Evolutionary conservation across 2,797 vertebrate species (phyloP).

Genomic region (Darevskia nairensis): DNA sequence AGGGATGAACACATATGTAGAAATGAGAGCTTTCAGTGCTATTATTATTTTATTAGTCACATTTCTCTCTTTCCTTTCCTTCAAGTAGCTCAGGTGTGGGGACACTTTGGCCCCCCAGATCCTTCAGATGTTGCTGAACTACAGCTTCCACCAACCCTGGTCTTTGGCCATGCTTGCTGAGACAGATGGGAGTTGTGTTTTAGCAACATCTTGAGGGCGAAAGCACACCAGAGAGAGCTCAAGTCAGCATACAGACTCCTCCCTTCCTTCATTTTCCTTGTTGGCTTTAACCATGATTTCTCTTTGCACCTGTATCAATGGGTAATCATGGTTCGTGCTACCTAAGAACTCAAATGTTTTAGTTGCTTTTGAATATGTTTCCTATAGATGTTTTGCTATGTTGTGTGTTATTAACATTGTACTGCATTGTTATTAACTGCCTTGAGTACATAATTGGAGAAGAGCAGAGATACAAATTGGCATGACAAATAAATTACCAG

Average conservation of each 20-base stretch:
- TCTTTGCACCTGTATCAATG: neutral
- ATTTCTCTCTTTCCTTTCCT: neutral
- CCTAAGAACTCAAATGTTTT: neutral
- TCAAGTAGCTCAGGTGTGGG: neutral
- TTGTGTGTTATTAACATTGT: neutral
- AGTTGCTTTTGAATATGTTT: neutral
- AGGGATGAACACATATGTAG: neutral
- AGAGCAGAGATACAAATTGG: no score
- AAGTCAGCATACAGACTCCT: no score
- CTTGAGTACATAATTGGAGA: neutral
- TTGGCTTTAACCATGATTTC: neutral
- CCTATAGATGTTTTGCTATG: neutral
- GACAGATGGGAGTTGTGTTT: no score
- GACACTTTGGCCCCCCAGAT: no score
- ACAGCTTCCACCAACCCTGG: no score
- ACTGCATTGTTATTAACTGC: neutral
- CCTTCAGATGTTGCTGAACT: no score
- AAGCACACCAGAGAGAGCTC: neutral
- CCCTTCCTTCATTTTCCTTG: neutral
- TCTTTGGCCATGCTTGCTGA: no score
- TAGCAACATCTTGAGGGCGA: no score
- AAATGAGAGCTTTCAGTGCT: neutral
- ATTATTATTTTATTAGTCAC: neutral
- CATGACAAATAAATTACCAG: neutral
- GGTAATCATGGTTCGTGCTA: neutral